Percentiles rank a stretch among this genome's conserved stretches.
phyloP scores from a whole-genome alignment of 2,888 invertebrate genomes.

The Mimumesa dahlbomi region DNA sequence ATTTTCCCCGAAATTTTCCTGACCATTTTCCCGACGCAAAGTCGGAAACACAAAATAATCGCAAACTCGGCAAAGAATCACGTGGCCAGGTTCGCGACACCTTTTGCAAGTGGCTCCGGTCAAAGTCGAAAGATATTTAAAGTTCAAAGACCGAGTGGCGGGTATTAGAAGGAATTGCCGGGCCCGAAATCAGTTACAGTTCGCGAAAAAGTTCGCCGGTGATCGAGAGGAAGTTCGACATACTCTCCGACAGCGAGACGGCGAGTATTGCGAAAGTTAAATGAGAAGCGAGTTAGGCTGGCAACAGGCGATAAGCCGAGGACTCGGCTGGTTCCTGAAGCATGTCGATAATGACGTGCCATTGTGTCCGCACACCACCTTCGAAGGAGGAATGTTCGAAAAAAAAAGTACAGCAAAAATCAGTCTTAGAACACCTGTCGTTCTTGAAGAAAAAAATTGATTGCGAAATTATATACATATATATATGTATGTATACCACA shows the following conservation, averaged over 20 bases:
- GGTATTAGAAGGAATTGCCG: constrained; percentile 17
- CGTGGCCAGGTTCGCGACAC: too few relatives aligned
- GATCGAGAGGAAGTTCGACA: constrained; percentile 31
- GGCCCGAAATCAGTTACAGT: constrained; percentile 28
- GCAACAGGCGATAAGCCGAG: constrained; percentile 59
- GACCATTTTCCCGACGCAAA: too few relatives aligned
- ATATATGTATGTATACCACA: not conserved
- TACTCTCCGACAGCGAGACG: constrained; percentile 4
- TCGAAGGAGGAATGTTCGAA: constrained; percentile 22
- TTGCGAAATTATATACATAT: not conserved
- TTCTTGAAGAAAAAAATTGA: constrained; percentile 2
- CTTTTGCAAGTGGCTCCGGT: too few relatives aligned
- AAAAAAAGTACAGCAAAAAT: constrained; percentile 24
- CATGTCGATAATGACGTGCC: constrained; percentile 53
- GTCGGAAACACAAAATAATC: too few relatives aligned
- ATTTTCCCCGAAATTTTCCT: too few relatives aligned
- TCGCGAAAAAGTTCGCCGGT: constrained; percentile 15
- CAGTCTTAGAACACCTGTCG: not conserved
- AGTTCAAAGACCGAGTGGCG: not conserved
- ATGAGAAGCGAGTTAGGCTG: constrained; percentile 61
- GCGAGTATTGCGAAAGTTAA: constrained; percentile 54
- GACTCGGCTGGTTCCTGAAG: constrained; percentile 34
- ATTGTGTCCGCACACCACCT: constrained; percentile 36
- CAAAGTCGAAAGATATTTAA: too few relatives aligned
- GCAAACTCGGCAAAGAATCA: too few relatives aligned